phyloP scores from a whole-genome alignment of 2,797 vertebrate genomes.

The Phyllotis vaccarum region DNA sequence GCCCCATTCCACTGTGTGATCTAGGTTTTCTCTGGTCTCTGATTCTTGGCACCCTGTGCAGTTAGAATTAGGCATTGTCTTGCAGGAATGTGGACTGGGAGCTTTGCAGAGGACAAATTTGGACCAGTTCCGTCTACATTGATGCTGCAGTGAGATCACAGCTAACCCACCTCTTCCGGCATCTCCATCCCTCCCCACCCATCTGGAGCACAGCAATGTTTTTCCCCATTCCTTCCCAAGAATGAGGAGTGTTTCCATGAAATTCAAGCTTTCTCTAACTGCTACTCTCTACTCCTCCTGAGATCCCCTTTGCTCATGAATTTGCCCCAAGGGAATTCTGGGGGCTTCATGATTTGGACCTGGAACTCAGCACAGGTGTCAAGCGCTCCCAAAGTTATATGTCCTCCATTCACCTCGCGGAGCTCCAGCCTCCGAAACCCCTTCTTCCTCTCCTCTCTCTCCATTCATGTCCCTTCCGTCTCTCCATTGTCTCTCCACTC shows the following conservation, averaged over 20 bases:
- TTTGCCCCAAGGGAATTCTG: background rate
- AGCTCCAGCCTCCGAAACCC: background rate
- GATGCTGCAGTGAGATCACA: background rate
- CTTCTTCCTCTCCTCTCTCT: background rate
- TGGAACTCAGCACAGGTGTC: background rate
- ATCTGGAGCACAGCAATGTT: background rate
- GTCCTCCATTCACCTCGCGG: background rate
- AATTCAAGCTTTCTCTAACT: background rate
- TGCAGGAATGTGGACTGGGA: background rate
- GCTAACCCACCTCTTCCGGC: background rate
- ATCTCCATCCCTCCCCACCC: background rate
- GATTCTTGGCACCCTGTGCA: no score
- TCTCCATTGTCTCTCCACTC: background rate
- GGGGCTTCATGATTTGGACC: background rate
- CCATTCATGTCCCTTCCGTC: no score
- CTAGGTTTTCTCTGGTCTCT: background rate
- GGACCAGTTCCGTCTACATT: background rate
- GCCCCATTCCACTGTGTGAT: no score
- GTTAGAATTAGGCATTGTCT: background rate
- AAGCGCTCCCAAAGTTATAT: background rate
- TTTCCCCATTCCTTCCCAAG: background rate
- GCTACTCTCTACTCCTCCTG: background rate
- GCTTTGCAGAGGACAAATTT: background rate
- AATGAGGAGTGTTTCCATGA: background rate
- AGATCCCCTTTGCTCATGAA: background rate